phyloP scores from a whole-genome alignment of 1,140 invertebrate genomes.

The Mizuhopecten yessoensis region DNA sequence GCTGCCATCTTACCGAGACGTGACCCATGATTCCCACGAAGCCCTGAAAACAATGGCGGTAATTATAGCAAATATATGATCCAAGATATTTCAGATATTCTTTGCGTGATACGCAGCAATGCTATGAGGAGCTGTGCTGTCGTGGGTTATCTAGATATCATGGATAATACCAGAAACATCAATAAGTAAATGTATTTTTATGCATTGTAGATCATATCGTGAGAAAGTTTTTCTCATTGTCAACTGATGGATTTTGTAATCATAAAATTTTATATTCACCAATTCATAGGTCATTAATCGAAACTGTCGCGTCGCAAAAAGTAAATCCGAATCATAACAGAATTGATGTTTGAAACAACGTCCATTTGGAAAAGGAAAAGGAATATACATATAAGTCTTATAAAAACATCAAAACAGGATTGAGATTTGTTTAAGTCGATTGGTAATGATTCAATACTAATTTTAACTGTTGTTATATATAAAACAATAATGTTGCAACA shows the following conservation, averaged over 20 bases:
- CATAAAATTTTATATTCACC: neutral
- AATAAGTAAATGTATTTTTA: neutral
- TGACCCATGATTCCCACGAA: neutral
- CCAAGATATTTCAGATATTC: neutral
- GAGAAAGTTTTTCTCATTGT: neutral
- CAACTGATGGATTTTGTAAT: neutral
- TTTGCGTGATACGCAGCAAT: neutral
- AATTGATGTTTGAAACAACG: too few relatives aligned
- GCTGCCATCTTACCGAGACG: neutral
- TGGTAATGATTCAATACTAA: too few relatives aligned
- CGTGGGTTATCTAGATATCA: neutral
- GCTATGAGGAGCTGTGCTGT: neutral
- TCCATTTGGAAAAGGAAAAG: too few relatives aligned
- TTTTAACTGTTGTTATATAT: too few relatives aligned
- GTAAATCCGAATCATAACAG: too few relatives aligned
- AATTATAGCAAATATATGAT: neutral
- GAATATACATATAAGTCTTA: too few relatives aligned
- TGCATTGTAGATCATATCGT: neutral
- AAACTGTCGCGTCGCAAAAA: neutral
- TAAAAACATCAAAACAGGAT: too few relatives aligned
- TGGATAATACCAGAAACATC: neutral
- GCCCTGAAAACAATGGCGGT: neutral
- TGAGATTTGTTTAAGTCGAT: too few relatives aligned
- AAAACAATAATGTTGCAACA: too few relatives aligned
- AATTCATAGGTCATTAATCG: neutral